These are phyloP conservation scores for Phasia obesa DNA, from an alignment of 2,888 invertebrate species.

Conservation along the genomic window DNA sequence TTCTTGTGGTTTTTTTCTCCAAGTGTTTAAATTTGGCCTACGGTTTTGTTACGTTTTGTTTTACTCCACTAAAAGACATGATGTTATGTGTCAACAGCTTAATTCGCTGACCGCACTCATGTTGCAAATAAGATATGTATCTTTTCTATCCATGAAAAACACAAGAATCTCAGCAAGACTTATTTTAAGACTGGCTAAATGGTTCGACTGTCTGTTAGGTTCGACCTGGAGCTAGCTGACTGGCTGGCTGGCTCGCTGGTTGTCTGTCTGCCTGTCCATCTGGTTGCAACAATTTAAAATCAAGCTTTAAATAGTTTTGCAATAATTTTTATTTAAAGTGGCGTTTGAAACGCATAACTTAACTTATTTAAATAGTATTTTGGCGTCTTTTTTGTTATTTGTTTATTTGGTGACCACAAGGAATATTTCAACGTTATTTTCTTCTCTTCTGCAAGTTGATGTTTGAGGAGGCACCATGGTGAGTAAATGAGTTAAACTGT, in stretches of 20 bases:
- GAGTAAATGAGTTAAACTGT: conserved; percentile 67
- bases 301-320: conserved; percentile 48
- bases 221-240: background rate
- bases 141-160: conserved; percentile 38
- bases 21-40: conserved; percentile 53
- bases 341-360: conserved; percentile 70
- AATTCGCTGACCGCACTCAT: conserved; percentile 77
- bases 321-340: conserved; percentile 65
- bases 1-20: conserved; percentile 10
- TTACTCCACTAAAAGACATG: conserved; percentile 75
- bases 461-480: conserved; percentile 62
- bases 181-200: conserved; percentile 28
- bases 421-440: conserved; percentile 37
- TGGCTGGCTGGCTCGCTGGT: background rate
- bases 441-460: conserved; percentile 37
- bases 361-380: conserved; percentile 57
- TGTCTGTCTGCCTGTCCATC: background rate
- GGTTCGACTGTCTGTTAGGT: background rate
- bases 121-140: conserved; percentile 67
- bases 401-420: conserved; percentile 46
- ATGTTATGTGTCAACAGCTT: conserved; percentile 82
- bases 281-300: conserved; percentile 51
- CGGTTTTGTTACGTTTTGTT: conserved; percentile 45
- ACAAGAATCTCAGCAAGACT: conserved; percentile 69
- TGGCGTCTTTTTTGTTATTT: conserved; percentile 9